Percentiles rank a stretch among this genome's conserved stretches.
phyloP scores from a whole-genome alignment of 2,797 vertebrate species.

The Siniperca undulata region DNA sequence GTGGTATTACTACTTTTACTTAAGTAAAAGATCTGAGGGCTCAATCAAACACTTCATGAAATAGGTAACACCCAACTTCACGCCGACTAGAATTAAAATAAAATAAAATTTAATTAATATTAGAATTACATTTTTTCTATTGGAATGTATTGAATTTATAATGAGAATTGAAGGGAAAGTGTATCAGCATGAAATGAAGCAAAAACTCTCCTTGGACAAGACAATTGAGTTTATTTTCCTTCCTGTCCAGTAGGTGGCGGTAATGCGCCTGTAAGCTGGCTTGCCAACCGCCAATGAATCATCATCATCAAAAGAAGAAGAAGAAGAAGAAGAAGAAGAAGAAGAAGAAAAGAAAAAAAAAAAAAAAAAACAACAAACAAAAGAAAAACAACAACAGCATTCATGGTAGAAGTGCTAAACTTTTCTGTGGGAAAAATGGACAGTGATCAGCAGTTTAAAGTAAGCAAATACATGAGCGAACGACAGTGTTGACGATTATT shows the following conservation, averaged over 20 bases:
- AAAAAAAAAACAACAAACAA: not conserved
- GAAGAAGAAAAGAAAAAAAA: not conserved
- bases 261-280: not conserved
- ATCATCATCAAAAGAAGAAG: not conserved
- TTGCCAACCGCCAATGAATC: not conserved
- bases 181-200: too few species aligned
- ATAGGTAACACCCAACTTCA: too few species aligned
- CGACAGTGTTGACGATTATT: too few species aligned
- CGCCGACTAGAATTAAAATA: too few species aligned
- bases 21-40: too few species aligned
- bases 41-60: too few species aligned
- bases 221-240: not conserved
- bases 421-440: constrained; percentile 3
- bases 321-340: not conserved
- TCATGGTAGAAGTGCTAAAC: not conserved
- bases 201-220: too few species aligned
- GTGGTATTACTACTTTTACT: too few species aligned
- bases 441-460: not conserved
- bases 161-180: too few species aligned
- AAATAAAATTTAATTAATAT: too few species aligned
- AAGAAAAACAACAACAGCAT: not conserved
- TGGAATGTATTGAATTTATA: too few species aligned
- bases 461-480: not conserved
- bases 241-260: not conserved
- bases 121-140: too few species aligned